phyloP scores from a whole-genome alignment of 2,113 vertebrate genomes.

The Thoracochromis brauschi region DNA sequence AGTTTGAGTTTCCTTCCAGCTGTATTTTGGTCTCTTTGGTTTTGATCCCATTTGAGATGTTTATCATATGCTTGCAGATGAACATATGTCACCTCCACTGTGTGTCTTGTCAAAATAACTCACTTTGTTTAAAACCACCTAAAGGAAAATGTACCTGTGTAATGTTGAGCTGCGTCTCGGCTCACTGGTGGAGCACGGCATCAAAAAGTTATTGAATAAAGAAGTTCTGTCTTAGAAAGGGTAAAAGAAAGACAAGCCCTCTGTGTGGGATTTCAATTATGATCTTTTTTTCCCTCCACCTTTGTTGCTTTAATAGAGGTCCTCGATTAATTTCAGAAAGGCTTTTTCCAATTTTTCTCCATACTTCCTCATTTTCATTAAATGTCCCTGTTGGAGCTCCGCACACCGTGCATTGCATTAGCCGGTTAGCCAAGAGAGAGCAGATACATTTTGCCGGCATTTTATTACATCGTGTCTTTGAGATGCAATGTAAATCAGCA shows the following conservation, averaged over 20 bases:
- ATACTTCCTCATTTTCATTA: slow-evolving; percentile 58
- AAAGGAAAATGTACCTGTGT: background rate
- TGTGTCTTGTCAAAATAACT: slow-evolving; percentile 27
- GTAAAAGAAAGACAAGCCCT: slow-evolving; percentile 33
- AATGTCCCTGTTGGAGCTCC: slow-evolving; percentile 54
- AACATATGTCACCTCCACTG: slow-evolving; percentile 21
- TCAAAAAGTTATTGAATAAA: slow-evolving; percentile 31
- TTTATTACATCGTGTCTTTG: slow-evolving; percentile 63
- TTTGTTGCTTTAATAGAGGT: slow-evolving; percentile 61
- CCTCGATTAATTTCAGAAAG: slow-evolving; percentile 57
- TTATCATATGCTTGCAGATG: slow-evolving; percentile 18
- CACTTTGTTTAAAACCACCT: background rate
- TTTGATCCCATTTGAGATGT: slow-evolving; percentile 4
- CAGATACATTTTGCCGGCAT: slow-evolving; percentile 1
- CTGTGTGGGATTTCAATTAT: slow-evolving; percentile 56
- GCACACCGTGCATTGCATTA: slow-evolving; percentile 41
- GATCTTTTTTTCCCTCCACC: slow-evolving; percentile 26
- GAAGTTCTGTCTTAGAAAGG: slow-evolving; percentile 16
- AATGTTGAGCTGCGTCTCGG: background rate
- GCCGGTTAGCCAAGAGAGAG: slow-evolving; percentile 35
- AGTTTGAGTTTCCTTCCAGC: background rate
- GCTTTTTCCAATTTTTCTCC: slow-evolving; percentile 46
- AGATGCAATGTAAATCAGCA: slow-evolving; percentile 61
- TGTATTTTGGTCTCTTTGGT: slow-evolving; percentile 9
- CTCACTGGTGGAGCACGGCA: background rate